Conservation (phyloP, 30 jellyfish, hydroid and myxozoan genomes). For the Turritopsis dohrnii region DNA sequence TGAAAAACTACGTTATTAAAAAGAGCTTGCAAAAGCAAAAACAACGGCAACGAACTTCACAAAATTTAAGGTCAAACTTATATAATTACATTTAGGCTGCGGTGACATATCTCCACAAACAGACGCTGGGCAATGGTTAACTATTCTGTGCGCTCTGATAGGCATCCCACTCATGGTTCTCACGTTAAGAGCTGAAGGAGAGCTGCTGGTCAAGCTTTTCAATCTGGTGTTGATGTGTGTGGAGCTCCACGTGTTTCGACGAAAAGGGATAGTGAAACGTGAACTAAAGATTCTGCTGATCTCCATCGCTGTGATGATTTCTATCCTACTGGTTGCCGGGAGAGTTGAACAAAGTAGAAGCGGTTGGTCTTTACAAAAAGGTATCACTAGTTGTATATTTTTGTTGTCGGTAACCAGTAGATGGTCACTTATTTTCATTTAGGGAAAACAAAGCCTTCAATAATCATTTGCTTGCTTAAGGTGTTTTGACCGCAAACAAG, state of each 20-base stretch:
- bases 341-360: background rate
- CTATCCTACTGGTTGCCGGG: background rate
- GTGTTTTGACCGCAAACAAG: no score
- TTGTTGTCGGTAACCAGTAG: no score
- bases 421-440: no score
- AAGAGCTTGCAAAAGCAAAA: no score
- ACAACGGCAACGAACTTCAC: no score
- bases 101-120: conserved; percentile 16
- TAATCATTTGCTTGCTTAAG: no score
- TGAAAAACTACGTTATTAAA: no score
- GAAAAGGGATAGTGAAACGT: background rate
- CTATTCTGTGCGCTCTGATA: background rate
- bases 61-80: background rate
- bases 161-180: conserved; percentile 15
- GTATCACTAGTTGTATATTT: no score
- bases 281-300: background rate
- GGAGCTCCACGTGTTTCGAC: background rate
- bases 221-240: background rate
- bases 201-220: background rate
- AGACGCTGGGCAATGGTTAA: conserved; percentile 6
- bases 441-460: no score
- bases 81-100: background rate
- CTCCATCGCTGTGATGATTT: background rate
- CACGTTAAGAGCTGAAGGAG: conserved; percentile 8
- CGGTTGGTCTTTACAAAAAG: background rate